These are phyloP conservation scores for Orchestes rusci DNA, from an alignment of 2,888 invertebrate genomes.

Conservation along the genomic window DNA sequence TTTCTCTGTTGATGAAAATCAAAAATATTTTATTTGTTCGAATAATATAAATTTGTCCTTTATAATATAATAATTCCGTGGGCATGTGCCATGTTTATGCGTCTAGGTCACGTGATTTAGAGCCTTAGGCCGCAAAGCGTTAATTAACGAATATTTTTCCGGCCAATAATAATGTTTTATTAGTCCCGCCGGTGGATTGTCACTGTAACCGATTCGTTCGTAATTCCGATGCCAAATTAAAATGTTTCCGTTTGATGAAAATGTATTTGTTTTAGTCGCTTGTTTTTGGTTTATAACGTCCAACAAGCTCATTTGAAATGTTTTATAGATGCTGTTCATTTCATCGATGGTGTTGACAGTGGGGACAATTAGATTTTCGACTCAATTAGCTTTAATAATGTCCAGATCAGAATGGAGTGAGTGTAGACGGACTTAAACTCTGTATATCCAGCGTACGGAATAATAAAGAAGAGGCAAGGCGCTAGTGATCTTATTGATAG, in stretches of 20 bases:
- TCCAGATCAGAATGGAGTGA: too few relatives aligned
- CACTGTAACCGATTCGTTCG: slow-evolving; percentile 15
- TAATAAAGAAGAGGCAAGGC: too few relatives aligned
- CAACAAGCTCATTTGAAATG: too few relatives aligned
- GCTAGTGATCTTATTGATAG: too few relatives aligned
- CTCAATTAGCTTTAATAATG: too few relatives aligned
- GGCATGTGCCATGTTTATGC: slow-evolving; percentile 19
- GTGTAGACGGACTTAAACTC: too few relatives aligned
- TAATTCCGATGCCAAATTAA: slow-evolving; percentile 11
- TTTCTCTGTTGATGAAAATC: slow-evolving; percentile 31
- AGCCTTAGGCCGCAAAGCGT: slow-evolving; percentile 26
- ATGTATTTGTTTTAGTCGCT: too few relatives aligned
- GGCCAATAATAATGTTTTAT: slow-evolving; percentile 23
- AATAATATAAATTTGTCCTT: slow-evolving; percentile 29
- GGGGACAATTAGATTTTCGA: too few relatives aligned
- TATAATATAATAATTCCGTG: slow-evolving; percentile 20
- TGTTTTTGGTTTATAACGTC: too few relatives aligned
- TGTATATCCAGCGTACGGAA: too few relatives aligned
- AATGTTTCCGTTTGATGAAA: slow-evolving; percentile 14
- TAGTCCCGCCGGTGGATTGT: slow-evolving; percentile 14
- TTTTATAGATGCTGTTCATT: too few relatives aligned
- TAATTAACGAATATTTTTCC: slow-evolving; percentile 30
- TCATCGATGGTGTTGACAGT: too few relatives aligned
- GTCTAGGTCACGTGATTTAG: slow-evolving; percentile 28
- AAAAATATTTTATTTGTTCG: slow-evolving; percentile 33